Evolutionary conservation across 2,888 invertebrate genomes (phyloP), one percentile per base, ranked within the genome.

Genomic region (Strigamia transsilvanica): DNA sequence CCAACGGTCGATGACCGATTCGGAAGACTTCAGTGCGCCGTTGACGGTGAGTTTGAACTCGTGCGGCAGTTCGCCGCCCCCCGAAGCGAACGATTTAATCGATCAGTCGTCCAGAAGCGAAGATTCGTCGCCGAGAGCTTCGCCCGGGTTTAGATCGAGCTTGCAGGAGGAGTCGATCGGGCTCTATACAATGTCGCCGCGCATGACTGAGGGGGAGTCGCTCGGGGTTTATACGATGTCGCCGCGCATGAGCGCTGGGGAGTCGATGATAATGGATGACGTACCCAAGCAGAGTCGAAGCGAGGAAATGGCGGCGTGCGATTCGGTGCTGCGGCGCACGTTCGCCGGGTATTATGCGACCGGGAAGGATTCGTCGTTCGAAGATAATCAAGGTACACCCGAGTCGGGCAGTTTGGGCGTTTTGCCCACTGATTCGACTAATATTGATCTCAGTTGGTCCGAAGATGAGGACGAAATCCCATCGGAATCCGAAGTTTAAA

Each of bases 381-480:
- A 61, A 61, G 61, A 61, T 6, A 61, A 61, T 7, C 82, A 80
- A 15, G 83, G 66, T 51, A 83, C 83, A 5, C 83, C 83, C 0
- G 83, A 83, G 13, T 78, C 79, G 56, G 34, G 38, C 18, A 81
- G 81, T 21, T 81, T 79, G 18, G 80, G 61, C 7, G 42, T 81
- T n/a, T 78, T 32, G 23, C 83, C 83, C 1, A 82, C 82, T 6
- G 82, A 81, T 77, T 82, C 83, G 10, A 82, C 83, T 10, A 83
- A 83, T 23, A 82, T 79, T 32, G 83, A 83, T 73, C 41, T 79
- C 23, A 83, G 83, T 51, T 83, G 83, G 83, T 83, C 83, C 5
- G 83, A 83, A 42, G 83, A 82, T 32, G 83, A 83, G 41, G 83
- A 83, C 13, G 83, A 83, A 27, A 80, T 83, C 51, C 82, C 83